Percentiles rank a stretch among this genome's conserved stretches.
These are phyloP conservation scores for Sycophila texana DNA, from an alignment of 2,888 invertebrate species.

Conservation along the genomic window DNA sequence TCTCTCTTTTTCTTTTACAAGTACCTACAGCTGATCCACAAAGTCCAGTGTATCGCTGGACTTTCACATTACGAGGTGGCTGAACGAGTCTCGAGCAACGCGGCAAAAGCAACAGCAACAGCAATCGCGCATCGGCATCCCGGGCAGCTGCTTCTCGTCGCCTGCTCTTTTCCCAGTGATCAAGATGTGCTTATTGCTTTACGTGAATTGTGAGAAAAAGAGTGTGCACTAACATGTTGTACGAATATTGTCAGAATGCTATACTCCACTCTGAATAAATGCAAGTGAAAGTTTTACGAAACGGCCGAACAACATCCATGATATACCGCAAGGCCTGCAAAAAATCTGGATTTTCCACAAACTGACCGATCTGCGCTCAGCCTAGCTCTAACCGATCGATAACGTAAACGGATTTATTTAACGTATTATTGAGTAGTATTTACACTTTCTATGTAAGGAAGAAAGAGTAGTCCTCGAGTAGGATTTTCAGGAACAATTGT, in stretches of 20 bases:
- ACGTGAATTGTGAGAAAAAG: not conserved
- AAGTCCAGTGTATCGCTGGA: constrained; percentile 68
- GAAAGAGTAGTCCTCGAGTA: not conserved
- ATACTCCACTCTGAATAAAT: not conserved
- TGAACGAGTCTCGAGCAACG: constrained; percentile 5
- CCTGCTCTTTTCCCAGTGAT: no score
- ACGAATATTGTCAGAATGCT: not conserved
- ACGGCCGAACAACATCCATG: constrained; percentile 35
- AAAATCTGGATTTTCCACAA: constrained; percentile 10
- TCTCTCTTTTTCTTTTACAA: constrained; percentile 68
- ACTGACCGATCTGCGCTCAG: not conserved
- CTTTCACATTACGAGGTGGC: constrained; percentile 68
- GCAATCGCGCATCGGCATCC: no score
- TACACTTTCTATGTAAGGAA: not conserved
- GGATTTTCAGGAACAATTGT: not conserved
- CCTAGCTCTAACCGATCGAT: not conserved
- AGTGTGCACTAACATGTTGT: not conserved
- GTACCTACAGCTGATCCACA: constrained; percentile 69
- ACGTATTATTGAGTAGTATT: no score
- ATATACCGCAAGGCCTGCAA: constrained; percentile 16
- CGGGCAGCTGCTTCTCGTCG: not conserved
- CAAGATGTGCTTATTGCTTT: no score
- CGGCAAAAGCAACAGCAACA: constrained; percentile 12
- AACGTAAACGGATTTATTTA: not conserved
- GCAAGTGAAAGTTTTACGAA: constrained; percentile 51